These are phyloP conservation scores for Mimumesa dahlbomi DNA, from an alignment of 2,888 invertebrate genomes.

Conservation along the genomic window DNA sequence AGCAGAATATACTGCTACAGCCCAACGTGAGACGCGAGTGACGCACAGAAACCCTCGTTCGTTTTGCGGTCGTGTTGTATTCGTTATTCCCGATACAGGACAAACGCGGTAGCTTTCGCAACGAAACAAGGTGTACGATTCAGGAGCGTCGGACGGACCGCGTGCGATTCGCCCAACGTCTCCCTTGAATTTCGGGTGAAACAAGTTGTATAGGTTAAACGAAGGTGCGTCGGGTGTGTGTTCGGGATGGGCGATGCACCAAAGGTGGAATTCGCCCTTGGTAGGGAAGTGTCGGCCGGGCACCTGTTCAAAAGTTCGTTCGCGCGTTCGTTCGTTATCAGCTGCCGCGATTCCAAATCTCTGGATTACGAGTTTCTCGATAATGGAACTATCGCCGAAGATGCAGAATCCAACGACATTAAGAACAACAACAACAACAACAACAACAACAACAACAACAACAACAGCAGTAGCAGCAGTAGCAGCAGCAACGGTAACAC, in stretches of 20 bases:
- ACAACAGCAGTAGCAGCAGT: slow-evolving; percentile 35
- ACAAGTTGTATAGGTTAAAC: no score
- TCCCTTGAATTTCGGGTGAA: no score
- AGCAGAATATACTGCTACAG: no score
- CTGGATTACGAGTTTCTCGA: slow-evolving; percentile 76
- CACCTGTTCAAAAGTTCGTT: slow-evolving; percentile 83
- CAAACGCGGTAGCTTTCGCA: no score
- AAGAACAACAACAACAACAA: not conserved
- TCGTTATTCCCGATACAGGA: no score
- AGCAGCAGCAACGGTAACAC: slow-evolving; percentile 8
- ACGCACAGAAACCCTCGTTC: no score
- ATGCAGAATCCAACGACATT: slow-evolving; percentile 42
- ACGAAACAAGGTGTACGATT: no score
- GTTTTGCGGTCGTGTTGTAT: no score
- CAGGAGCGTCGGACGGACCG: no score
- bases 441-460: slow-evolving; percentile 1
- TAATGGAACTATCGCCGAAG: slow-evolving; percentile 58
- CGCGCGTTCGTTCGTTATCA: slow-evolving; percentile 81
- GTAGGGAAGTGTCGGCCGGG: slow-evolving; percentile 77
- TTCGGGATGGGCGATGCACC: slow-evolving; percentile 66
- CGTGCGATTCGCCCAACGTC: no score
- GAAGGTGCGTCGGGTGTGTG: no score
- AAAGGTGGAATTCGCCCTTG: slow-evolving; percentile 74
- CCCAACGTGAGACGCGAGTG: no score
- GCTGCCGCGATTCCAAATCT: slow-evolving; percentile 76